A percentile compares a stretch with the other conserved stretches of the same genome.
These are phyloP conservation scores for Maniola hyperantus DNA, from an alignment of 2,888 invertebrate genomes.

Conservation along the genomic window DNA sequence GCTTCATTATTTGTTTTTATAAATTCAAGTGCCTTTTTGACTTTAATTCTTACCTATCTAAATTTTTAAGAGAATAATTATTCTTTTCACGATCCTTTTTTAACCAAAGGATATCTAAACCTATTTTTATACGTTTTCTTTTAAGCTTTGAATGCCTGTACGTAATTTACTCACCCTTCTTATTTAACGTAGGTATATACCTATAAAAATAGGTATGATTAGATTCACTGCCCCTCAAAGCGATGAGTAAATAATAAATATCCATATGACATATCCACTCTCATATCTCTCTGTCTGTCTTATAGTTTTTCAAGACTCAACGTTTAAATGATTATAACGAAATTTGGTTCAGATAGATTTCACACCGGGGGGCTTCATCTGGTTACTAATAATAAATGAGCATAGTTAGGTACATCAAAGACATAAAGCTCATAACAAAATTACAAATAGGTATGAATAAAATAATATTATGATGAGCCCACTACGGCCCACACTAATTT, in stretches of 20 bases:
- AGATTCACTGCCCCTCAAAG: too few relatives aligned
- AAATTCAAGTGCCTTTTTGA: conserved; percentile 64
- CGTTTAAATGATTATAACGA: too few relatives aligned
- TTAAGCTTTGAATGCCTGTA: too few relatives aligned
- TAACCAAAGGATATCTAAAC: neutral
- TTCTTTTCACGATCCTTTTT: neutral
- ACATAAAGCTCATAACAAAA: neutral
- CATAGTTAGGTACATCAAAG: neutral
- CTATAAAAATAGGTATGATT: too few relatives aligned
- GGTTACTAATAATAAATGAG: neutral
- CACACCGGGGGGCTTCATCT: too few relatives aligned
- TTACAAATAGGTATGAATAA: conserved; percentile 3
- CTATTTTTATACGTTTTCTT: neutral
- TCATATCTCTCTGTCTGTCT: too few relatives aligned
- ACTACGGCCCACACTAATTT: neutral
- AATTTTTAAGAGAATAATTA: neutral
- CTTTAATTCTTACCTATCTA: conserved; percentile 32
- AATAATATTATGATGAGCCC: neutral
- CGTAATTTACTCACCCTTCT: too few relatives aligned
- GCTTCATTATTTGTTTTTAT: conserved; percentile 72
- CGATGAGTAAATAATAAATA: too few relatives aligned
- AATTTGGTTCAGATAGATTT: too few relatives aligned
- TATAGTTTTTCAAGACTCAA: too few relatives aligned
- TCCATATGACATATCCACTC: too few relatives aligned
- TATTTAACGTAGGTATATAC: too few relatives aligned